Evolutionary conservation across 1,140 invertebrate species (phyloP).

Genomic region (Drosophila melanogaster): DNA sequence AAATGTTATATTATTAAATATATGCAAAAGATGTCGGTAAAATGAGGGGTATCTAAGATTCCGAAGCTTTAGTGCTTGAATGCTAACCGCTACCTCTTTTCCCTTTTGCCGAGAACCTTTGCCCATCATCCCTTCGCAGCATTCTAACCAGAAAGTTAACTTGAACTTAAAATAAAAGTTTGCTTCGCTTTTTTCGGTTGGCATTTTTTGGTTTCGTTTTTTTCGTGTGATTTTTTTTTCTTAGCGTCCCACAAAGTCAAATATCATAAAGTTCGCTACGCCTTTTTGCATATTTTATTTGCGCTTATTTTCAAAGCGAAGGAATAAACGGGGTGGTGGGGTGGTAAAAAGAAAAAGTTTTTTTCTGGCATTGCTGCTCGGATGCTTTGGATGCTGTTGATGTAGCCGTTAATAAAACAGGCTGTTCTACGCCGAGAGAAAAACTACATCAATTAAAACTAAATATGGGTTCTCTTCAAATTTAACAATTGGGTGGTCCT

Average conservation of each 20-base stretch:
- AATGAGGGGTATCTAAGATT: conserved; percentile 1
- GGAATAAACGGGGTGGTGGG: conserved; percentile 3
- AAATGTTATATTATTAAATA: too few species aligned
- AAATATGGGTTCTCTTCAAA: background rate
- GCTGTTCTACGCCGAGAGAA: background rate
- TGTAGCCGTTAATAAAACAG: conserved; percentile 24
- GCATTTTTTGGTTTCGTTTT: conserved; percentile 46
- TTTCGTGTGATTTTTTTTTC: conserved; percentile 48
- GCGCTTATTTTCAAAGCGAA: conserved; percentile 66
- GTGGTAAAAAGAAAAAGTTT: conserved; percentile 34
- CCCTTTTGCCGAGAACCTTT: conserved; percentile 15
- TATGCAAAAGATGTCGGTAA: too few species aligned
- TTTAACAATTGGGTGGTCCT: background rate
- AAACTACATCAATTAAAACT: background rate
- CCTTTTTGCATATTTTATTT: conserved; percentile 83
- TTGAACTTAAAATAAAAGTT: conserved; percentile 83
- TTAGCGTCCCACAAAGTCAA: conserved; percentile 76
- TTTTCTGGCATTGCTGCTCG: conserved; percentile 41
- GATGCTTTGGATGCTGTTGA: conserved; percentile 50
- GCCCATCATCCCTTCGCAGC: conserved; percentile 31
- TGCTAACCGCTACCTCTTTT: background rate
- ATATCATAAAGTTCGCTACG: conserved; percentile 82
- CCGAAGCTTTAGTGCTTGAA: background rate
- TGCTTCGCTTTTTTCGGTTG: conserved; percentile 44
- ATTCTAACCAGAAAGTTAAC: conserved; percentile 78